Evolutionary conservation across 2,797 vertebrate species (phyloP).

Genomic region (Lithobates pipiens): DNA sequence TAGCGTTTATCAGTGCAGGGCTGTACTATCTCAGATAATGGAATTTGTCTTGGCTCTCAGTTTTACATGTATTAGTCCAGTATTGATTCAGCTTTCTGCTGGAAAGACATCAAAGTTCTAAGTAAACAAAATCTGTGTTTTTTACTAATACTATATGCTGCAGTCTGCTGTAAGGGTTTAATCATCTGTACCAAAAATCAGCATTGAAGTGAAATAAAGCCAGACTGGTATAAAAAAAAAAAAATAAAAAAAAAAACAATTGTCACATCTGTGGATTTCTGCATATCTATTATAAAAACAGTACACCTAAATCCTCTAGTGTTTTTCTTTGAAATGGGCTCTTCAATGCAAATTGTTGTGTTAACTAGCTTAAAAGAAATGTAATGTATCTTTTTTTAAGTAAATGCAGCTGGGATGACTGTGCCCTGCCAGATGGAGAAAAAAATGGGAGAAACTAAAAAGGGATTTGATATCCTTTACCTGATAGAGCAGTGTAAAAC

Average conservation of each 20-base stretch:
- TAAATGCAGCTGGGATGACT: background rate
- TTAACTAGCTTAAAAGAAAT: too few relatives aligned
- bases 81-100: conserved; percentile 30
- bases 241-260: too few relatives aligned
- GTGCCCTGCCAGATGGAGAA: background rate
- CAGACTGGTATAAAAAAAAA: background rate
- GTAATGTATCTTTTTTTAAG: too few relatives aligned
- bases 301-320: too few relatives aligned
- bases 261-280: too few relatives aligned
- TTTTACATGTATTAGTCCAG: conserved; percentile 11
- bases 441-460: too few relatives aligned
- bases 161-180: background rate
- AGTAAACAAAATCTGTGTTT: background rate
- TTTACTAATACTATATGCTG: background rate
- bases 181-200: background rate
- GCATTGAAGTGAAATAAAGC: background rate
- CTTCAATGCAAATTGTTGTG: background rate
- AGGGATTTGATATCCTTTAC: too few relatives aligned
- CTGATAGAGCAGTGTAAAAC: too few relatives aligned
- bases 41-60: conserved; percentile 44
- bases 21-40: conserved; percentile 45
- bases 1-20: conserved; percentile 32
- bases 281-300: too few relatives aligned
- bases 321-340: too few relatives aligned
- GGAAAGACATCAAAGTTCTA: conserved; percentile 12